Evolutionary conservation across 2,113 vertebrate species (phyloP), one percentile per base, ranked within the genome.

Genomic region (Heteronetta atricapilla): DNA sequence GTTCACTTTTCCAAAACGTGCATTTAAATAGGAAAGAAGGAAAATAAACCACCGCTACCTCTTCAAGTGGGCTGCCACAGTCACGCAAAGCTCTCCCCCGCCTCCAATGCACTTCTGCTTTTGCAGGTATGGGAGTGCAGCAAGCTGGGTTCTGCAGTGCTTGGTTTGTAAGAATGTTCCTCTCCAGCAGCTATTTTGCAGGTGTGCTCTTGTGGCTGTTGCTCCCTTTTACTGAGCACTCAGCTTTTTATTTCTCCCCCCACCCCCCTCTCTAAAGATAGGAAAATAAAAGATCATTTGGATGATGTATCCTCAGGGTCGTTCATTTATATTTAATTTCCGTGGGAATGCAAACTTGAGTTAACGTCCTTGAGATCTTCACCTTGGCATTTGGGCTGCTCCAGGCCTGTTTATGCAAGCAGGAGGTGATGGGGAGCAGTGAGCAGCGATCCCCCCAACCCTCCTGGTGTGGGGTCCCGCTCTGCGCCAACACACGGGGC

Each of bases 401-500:
- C 88, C 46, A 44, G 79, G 88, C 78, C 69, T 81, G 64, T 84
- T 84, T 63, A 5, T 13, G 7, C 2, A 28, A 44, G 59, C 3
- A 13, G 38, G 63, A 62, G 83, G 60, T 59, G 67, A 60, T 12
- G 89, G 60, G 60, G 40, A 53, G 34, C 59, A 25, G 15, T 2
- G 60, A 28, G 26, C 34, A 38, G 60, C 25, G 17, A 26, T 38
- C 38, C 34, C 33, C 22, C 34, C 60, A 63, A n/a, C n/a, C 14
- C 25, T 28, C 60, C 60, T 26, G 14, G 16, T 6, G 16, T 38
- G 34, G 22, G 13, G 33, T 62, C 34, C 48, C 3, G 1, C 56
- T 34, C 48, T 13, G 2, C 2, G 33, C 33, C 9, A 44, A 28
- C 33, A 5, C 1, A 0, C 4, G 55, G 1, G 38, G 62, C 6